phyloP scores from a whole-genome alignment of 1,140 invertebrate genomes.

The Magallana ariakensis region DNA sequence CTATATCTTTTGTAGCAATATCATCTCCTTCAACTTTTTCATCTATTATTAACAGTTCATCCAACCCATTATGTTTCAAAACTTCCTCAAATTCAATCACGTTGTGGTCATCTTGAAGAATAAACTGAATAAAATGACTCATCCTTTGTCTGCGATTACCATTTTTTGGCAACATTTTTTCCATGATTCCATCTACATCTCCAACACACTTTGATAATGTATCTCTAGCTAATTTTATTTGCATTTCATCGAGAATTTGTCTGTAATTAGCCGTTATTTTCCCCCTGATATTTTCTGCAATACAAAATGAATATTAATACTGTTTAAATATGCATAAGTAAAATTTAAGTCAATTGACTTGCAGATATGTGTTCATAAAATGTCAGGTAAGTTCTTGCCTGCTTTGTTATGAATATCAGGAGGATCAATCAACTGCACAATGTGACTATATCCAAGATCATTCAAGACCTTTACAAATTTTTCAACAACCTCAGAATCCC shows the following conservation, averaged over 20 bases:
- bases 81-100: slow-evolving; percentile 21
- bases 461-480: neutral
- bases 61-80: neutral
- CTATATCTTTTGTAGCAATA: slow-evolving; percentile 10
- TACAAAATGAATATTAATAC: too few species aligned
- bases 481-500: neutral
- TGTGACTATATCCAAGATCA: neutral
- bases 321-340: too few species aligned
- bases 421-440: slow-evolving; percentile 3
- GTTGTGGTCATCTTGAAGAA: slow-evolving; percentile 2
- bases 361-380: too few species aligned
- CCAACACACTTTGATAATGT: neutral
- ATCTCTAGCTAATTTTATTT: neutral
- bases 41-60: neutral
- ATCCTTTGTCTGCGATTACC: neutral
- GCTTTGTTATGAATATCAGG: neutral
- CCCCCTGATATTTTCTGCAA: slow-evolving; percentile 12
- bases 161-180: slow-evolving; percentile 17
- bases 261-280: neutral
- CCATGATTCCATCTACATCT: neutral
- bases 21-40: neutral
- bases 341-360: too few species aligned
- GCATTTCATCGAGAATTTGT: slow-evolving; percentile 17
- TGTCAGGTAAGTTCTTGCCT: neutral
- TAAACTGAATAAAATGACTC: neutral